Evolutionary conservation across 2,888 invertebrate species (phyloP), one percentile per base, ranked within the genome.

Genomic region (Asteroscopus sphinx): DNA sequence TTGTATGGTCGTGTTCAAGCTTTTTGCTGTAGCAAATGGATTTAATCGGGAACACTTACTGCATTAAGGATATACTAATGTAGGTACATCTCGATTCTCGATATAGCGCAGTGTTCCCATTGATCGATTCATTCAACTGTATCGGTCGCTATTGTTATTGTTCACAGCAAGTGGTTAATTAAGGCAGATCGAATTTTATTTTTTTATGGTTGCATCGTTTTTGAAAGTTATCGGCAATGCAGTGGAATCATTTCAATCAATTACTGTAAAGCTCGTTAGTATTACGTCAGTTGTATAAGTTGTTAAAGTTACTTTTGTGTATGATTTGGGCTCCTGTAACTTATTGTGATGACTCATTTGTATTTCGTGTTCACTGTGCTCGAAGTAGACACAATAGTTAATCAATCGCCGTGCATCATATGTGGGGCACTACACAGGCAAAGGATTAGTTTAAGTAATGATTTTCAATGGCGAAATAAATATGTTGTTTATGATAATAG

Each of bases 21-120:
- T 85, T 84, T 86, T 82, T 87, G 84, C 80, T 77, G 81, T 71
- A 74, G 73, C 81, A 79, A 88, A 80, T 85, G 84, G 83, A 82
- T 83, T 86, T 85, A 73, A 77, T 74, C 74, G 62, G 56, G 72
- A 65, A 71, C 64, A 57, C 57, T 69, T 65, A 62, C 56, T 73
- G 68, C 73, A 69, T 74, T 63, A 53, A 54, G 69, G 41, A 44
- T 58, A 48, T 61, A 66, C 35, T 44, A 56, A 62, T 48, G 17
- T n/a, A n/a, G n/a, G n/a, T 56, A 56, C 15, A 44, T 35, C 42
- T 61, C 39, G 45, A 48, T 68, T 35, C 42, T 61, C 39, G 47
- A 48, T 68, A 49, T 45, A 56, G 51, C 48, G 42, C 32, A 41
- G 53, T 52, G 46, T 52, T 49, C 44, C 54, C 68, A 76, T 75